Evolutionary conservation across 2,888 invertebrate species (phyloP), one percentile per base, ranked within the genome.

Genomic region (Archips xylosteana): DNA sequence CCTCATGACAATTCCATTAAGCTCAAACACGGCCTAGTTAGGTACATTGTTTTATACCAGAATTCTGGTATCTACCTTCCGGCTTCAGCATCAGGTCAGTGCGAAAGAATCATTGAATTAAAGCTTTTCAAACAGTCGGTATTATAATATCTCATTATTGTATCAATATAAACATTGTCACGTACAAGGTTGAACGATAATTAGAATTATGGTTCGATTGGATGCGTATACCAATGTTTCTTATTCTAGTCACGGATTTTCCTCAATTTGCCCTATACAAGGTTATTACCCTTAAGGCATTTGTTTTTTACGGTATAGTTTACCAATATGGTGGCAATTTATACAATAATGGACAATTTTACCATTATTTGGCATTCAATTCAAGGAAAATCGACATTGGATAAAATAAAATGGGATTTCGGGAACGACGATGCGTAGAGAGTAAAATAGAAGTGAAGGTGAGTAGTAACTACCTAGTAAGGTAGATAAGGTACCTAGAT

Each of bases 191-290:
- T 32, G 12, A 45, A 72, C 61, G 51, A 63, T 72, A 72, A 72
- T 72, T 72, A 68, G 72, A 72, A 68, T 67, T 72, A 72, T 47
- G 63, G 23, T 45, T 47, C 63, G 63, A 63, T 63, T 63, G 63
- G 63, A 63, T 63, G 23, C 63, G 63, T 47, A 62, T 47, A 62
- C 62, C 62, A n/a, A 62, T 45, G 45, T 54, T 63, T 32, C 32
- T 10, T 13, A 72, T 67, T 62, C 72, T 45, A 36, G 72, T 72
- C 72, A 72, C 67, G 72, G 62, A n/a, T 45, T 63, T 49, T 72
- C 62, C 72, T 57, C 72, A 72, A 68, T 72, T 72, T 67, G 23
- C 62, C 45, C 54, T 6, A 63, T 45, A 66, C 54, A 34, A 54
- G 66, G 65, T 62, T 67, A 57, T 54, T 72, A 64, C 57, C 51